Base-by-base conservation (phyloP, 2,888 invertebrate genomes). In the Drosophila antonietae region DNA sequence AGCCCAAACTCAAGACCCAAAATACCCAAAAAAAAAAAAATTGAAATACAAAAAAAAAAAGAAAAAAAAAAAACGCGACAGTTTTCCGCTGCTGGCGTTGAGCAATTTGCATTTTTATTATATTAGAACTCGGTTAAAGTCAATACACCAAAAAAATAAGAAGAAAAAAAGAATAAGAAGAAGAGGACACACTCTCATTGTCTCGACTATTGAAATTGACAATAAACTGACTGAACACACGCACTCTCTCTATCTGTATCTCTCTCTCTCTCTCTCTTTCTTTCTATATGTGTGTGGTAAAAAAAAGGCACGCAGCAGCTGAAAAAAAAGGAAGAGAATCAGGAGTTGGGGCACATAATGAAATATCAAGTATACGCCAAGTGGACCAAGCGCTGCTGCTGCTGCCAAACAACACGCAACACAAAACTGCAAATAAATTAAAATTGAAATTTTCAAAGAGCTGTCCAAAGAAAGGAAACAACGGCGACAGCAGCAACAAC, bases 21-120 rank as follows among this genome's bases (percentile, higher is more conserved):
- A 23, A 23, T 0, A 23, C 23, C 14, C n/a, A n/a, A n/a, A n/a
- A 6, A 15, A 14, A 28, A 47, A 47, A 53, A 2, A 37, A 12
- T 47, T 43, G 20, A 57, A 31, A 43, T 15, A 41, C 18, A 49
- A 39, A 35, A 15, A 64, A 39, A 61, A n/a, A 41, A 15, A 15
- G 23, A 47, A 14, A n/a, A 47, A 53, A 57, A 41, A 47, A 58
- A 60, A 63, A 51, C 55, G 70, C 70, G 73, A 74, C 84, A 78
- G 64, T 73, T 78, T 72, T 68, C 53, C 69, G 69, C 68, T 84
- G 71, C 68, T 75, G 81, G 78, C 71, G 49, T 59, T 66, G 67
- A 68, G 75, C 76, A 90, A 91, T 91, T 91, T 90, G 84, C 90
- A 90, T 91, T 91, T 91, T 90, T 88, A 90, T 90, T 90, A 83